phyloP scores from a whole-genome alignment of 2,113 vertebrate species.

The Bagarius yarrelli region DNA sequence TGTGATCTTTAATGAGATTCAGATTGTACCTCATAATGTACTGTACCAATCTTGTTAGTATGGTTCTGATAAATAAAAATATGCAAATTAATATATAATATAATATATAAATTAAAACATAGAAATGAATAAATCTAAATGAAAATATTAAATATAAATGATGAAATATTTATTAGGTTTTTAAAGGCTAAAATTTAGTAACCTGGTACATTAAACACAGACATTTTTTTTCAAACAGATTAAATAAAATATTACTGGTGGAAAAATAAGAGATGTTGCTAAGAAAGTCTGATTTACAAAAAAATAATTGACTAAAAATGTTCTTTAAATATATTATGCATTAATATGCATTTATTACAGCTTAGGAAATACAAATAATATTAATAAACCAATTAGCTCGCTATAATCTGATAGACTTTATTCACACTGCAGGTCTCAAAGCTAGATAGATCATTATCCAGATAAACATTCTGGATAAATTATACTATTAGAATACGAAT shows the following conservation, averaged over 20 bases:
- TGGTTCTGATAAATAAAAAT: no score
- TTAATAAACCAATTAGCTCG: not conserved
- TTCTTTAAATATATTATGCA: not conserved
- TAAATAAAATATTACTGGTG: not conserved
- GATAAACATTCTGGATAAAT: not conserved
- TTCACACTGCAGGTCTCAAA: no score
- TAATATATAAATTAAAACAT: no score
- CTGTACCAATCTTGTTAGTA: no score
- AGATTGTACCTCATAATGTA: no score
- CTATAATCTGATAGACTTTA: not conserved
- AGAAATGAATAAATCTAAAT: no score
- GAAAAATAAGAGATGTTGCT: not conserved
- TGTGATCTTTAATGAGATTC: not conserved
- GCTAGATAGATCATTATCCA: no score
- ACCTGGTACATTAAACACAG: not conserved
- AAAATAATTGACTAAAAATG: not conserved
- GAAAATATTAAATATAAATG: no score
- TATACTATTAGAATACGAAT: not conserved
- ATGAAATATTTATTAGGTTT: not conserved
- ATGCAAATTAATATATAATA: no score
- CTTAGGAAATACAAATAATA: slow-evolving; percentile 2
- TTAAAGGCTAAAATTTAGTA: not conserved
- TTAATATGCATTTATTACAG: no score
- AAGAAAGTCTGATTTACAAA: not conserved
- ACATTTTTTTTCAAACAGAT: not conserved